Evolutionary conservation across 2,797 vertebrate species (phyloP), one percentile per base, ranked within the genome.

Genomic region (Acipenser ruthenus): DNA sequence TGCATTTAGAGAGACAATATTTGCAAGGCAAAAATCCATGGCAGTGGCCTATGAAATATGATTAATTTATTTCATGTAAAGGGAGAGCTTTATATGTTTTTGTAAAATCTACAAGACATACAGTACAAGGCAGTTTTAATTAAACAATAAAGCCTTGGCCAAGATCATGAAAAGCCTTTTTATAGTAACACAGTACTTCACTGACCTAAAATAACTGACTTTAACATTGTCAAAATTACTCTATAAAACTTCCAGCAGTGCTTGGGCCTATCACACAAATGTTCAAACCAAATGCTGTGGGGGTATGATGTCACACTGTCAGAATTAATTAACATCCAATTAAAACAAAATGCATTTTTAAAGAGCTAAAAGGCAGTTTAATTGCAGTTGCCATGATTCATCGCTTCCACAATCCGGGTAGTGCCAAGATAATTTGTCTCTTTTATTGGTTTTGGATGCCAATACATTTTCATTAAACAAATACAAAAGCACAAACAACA

Each of bases 351-450:
- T 79, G 81, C 75, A 77, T 70, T 82, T 83, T 83, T 74, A 82
- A 82, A 84, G 77, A 79, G 76, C 80, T 72, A 74, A 75, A 78
- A 83, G 76, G 78, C 78, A 73, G 72, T 78, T 74, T 77, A 75
- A 79, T 77, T 80, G 71, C 67, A 76, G 78, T 75, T 82, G 79
- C 79, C 79, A 82, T 76, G 69, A 82, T 75, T 72, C 79, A 70
- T 75, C 76, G 77, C 78, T 76, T 74, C 73, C 81, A 75, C 74
- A 79, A 78, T 82, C 77, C 73, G 74, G 67, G 76, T 70, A 80
- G 86, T 79, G 78, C 79, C 83, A 87, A 85, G 83, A 76, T 81
- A 81, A 85, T 87, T 84, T 88, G 85, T 84, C 84, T 83, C 72
- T 81, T 77, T 82, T 80, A 81, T 84, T 83, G 79, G 78, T 79